These are phyloP conservation scores for Catostylus mosaicus DNA, from an alignment of 30 jellyfish, hydroid and myxozoan genomes.

Conservation along the genomic window DNA sequence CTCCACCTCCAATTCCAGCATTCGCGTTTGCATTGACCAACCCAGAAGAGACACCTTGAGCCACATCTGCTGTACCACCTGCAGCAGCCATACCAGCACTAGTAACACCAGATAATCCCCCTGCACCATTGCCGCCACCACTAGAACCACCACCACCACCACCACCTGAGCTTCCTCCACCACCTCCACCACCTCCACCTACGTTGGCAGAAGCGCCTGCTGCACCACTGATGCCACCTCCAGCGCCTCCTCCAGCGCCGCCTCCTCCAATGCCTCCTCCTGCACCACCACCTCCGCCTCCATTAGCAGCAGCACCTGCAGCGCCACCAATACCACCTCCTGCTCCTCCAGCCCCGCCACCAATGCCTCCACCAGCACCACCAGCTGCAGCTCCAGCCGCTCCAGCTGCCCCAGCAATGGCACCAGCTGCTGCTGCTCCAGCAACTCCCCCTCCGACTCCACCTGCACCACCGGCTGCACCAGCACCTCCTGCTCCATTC, in stretches of 20 bases:
- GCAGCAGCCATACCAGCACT: constrained; percentile 69
- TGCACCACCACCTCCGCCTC: constrained; percentile 28
- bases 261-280: constrained; percentile 47
- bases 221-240: constrained; percentile 26
- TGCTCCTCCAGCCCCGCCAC: constrained; percentile 51
- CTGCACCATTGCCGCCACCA: constrained; percentile 76
- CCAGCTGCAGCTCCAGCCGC: constrained; percentile 53
- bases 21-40: constrained; percentile 48
- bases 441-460: constrained; percentile 44
- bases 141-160: constrained; percentile 56
- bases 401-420: constrained; percentile 54
- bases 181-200: constrained; percentile 69
- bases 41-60: constrained; percentile 58
- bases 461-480: constrained; percentile 50
- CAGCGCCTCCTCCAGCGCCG: constrained; percentile 60
- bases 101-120: constrained; percentile 59
- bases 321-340: constrained; percentile 52
- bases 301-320: constrained; percentile 37
- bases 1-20: constrained; percentile 41
- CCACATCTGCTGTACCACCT: constrained; percentile 61
- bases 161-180: constrained; percentile 48
- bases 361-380: constrained; percentile 43
- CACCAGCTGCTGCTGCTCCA: constrained; percentile 30
- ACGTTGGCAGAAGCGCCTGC: constrained; percentile 49
- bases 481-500: constrained; percentile 54